These are phyloP conservation scores for Neosalanx taihuensis DNA, from an alignment of 2,797 vertebrate species.

Conservation along the genomic window DNA sequence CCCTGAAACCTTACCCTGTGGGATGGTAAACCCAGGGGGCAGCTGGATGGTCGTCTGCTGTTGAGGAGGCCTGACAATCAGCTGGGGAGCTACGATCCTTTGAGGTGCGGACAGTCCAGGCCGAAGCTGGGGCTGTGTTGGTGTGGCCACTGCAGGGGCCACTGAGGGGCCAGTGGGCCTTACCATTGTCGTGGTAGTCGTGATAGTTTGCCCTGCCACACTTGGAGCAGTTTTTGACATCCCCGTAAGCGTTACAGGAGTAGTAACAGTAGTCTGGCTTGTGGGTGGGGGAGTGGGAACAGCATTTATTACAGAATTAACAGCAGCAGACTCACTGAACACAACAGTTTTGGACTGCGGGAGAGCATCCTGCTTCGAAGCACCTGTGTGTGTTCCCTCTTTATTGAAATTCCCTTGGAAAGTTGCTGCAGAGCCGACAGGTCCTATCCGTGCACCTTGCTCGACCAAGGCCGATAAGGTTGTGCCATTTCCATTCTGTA, in stretches of 20 bases:
- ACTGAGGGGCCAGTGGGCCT: constrained; percentile 60
- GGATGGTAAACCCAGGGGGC: constrained; percentile 86
- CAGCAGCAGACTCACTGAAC: constrained; percentile 57
- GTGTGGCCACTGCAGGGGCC: constrained; percentile 50
- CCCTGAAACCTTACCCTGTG: constrained; percentile 75
- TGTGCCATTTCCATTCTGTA: constrained; percentile 78
- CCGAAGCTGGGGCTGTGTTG: constrained; percentile 67
- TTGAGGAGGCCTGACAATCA: constrained; percentile 83
- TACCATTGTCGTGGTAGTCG: constrained; percentile 58
- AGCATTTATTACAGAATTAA: constrained; percentile 64
- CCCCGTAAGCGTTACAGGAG: constrained; percentile 42
- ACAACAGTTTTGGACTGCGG: constrained; percentile 70
- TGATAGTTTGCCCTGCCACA: constrained; percentile 52
- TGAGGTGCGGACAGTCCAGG: constrained; percentile 71
- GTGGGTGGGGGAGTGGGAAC: constrained; percentile 53
- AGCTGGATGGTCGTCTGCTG: constrained; percentile 86
- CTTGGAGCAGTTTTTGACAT: constrained; percentile 58
- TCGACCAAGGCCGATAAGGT: constrained; percentile 68
- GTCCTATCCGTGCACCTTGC: constrained; percentile 54
- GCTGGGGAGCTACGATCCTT: constrained; percentile 79
- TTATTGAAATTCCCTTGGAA: constrained; percentile 62
- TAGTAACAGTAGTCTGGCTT: constrained; percentile 46
- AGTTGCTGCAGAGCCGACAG: constrained; percentile 49
- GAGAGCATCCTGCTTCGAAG: constrained; percentile 61
- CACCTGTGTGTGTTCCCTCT: constrained; percentile 47